These are phyloP conservation scores for Hydropotes inermis DNA, from an alignment of 2,113 vertebrate genomes.

Conservation along the genomic window DNA sequence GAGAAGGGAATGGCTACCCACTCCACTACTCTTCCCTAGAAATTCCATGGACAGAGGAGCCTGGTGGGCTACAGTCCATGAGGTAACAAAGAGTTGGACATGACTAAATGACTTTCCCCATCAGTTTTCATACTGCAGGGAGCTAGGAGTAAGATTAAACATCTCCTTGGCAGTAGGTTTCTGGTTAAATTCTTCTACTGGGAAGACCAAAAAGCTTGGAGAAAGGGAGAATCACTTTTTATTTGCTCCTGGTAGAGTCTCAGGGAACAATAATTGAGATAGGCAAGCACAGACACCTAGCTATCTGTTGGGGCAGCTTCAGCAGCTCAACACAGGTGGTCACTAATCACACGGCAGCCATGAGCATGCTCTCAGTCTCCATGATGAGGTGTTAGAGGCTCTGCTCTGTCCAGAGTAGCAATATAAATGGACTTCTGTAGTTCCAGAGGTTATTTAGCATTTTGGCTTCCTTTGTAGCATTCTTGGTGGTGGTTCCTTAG, in stretches of 20 bases:
- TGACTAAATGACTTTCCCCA: not conserved
- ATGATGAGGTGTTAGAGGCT: not conserved
- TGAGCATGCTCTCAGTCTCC: not conserved
- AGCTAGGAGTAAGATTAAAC: not conserved
- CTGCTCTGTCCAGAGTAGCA: not conserved
- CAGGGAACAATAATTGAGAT: not conserved
- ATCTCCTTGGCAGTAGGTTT: not conserved
- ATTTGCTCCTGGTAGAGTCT: not conserved
- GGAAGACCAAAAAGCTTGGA: not conserved
- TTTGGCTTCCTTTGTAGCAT: not conserved
- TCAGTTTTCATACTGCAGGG: not conserved
- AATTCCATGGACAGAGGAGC: not conserved
- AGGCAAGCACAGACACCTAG: not conserved
- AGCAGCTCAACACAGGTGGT: not conserved
- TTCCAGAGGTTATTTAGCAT: too few species aligned
- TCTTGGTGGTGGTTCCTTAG: not conserved
- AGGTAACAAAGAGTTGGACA: fast-evolving
- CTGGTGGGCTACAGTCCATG: not conserved
- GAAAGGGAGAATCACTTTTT: not conserved
- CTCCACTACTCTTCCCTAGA: not conserved
- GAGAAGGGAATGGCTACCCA: not conserved
- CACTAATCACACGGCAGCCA: not conserved
- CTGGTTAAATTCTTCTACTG: not conserved
- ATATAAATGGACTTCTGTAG: not conserved
- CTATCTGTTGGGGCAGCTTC: not conserved